phyloP scores from a whole-genome alignment of 2,797 vertebrate species.

The Aphelocoma californica region DNA sequence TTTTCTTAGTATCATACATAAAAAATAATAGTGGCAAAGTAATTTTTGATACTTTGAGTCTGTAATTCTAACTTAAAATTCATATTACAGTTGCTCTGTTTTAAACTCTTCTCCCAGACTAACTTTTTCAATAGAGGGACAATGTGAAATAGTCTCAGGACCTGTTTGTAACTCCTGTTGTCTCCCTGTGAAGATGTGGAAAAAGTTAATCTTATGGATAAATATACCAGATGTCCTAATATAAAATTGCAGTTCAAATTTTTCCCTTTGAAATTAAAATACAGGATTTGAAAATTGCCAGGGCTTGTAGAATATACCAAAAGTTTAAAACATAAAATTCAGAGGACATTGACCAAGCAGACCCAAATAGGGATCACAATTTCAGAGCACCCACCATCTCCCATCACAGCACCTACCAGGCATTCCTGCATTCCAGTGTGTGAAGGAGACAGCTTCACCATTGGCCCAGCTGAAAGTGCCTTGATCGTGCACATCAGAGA shows the following conservation, averaged over 20 bases:
- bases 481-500: conserved; percentile 79
- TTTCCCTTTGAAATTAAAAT: neutral
- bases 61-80: neutral
- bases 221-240: neutral
- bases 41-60: neutral
- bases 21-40: neutral
- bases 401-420: conserved; percentile 77
- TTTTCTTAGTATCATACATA: neutral
- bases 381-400: neutral
- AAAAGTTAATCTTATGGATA: neutral
- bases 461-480: conserved; percentile 83
- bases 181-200: neutral
- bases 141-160: neutral
- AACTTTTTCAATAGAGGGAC: neutral
- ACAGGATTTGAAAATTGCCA: neutral
- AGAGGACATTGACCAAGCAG: neutral
- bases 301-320: neutral
- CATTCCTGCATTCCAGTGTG: conserved; percentile 88
- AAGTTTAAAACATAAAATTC: neutral
- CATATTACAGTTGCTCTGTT: neutral
- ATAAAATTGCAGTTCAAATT: neutral
- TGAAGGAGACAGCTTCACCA: conserved; percentile 78
- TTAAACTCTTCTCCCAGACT: neutral
- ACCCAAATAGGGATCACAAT: rapidly evolving
- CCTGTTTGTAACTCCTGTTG: neutral